Evolutionary conservation across 92 coral and sea anemone genomes (phyloP).

Genomic region (Virgularia gustaviana): DNA sequence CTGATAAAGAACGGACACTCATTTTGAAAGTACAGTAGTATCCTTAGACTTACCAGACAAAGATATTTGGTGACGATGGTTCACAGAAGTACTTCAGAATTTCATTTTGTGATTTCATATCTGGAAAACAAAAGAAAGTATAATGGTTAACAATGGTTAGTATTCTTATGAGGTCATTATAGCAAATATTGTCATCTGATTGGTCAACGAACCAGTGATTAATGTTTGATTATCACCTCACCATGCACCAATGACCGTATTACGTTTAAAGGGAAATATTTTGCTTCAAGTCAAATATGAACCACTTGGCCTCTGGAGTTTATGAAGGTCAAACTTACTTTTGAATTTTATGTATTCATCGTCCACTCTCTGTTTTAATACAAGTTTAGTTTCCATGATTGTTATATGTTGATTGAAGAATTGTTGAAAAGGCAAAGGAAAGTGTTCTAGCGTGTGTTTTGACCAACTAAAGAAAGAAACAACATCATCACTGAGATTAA

Average conservation of each 20-base stretch:
- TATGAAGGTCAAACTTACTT: conserved; percentile 43
- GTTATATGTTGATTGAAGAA: conserved; percentile 72
- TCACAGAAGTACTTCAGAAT: conserved; percentile 76
- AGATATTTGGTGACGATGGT: conserved; percentile 78
- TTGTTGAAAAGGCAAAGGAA: conserved; percentile 77
- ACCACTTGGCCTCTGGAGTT: background rate
- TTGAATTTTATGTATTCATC: conserved; percentile 86
- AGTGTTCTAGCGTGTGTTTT: conserved; percentile 77
- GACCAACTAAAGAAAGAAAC: conserved; percentile 67
- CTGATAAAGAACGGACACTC: background rate
- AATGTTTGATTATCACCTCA: no score
- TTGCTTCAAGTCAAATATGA: background rate
- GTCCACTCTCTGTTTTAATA: conserved; percentile 72
- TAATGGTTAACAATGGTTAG: no score
- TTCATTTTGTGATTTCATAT: conserved; percentile 78
- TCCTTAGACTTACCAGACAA: conserved; percentile 79
- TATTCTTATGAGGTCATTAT: no score
- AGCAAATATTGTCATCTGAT: no score
- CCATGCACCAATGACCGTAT: background rate
- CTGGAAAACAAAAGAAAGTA: conserved; percentile 50
- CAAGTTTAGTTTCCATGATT: conserved; percentile 70
- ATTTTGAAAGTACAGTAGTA: background rate
- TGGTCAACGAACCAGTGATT: no score
- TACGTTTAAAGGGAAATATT: background rate
- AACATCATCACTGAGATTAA: no score